Evolutionary conservation across 2,888 invertebrate species (phyloP), one percentile per base, ranked within the genome.

Genomic region (Chouioia cunea): DNA sequence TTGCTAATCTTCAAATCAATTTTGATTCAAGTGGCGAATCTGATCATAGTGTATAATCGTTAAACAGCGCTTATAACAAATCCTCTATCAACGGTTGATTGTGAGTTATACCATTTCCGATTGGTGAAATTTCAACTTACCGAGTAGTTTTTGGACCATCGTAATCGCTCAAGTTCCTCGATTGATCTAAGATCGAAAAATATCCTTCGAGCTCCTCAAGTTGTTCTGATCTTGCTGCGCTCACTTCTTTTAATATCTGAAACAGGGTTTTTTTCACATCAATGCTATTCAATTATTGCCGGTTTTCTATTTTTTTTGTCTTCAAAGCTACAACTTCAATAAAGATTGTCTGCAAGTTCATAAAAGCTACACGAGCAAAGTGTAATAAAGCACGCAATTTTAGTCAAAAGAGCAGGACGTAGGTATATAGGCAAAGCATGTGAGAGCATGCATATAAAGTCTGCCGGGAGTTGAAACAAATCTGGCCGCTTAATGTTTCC

Each of bases 131-230:
- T 36, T 36, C 36, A 36, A 78, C 83, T 83, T 76, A 84, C 83
- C 83, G 79, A 66, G 77, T 76, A 10, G 82, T 77, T 56, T 78
- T 79, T 58, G 67, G 78, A 16, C 82, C 80, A 50, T 86, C 85
- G 74, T 82, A 86, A 58, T 85, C 86, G 8, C 88, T 86, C 27
- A 93, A 84, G 76, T 83, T 87, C n/a, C 90, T 87, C 78, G 90
- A 81, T 75, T 89, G 86, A 77, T 92, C 89, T 74, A 94, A 86
- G 84, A 91, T 88, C 74, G 88, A 88, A 80, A 94, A 94, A 68
- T 93, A 86, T 8, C 82, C 83, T 81, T 92, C 90, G 50, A 95
- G 87, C 77, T 92, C 90, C 27, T 88, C 84, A 64, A 96, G 85
- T 82, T 94, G 93, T 54, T 87, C 85, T 78, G 90, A 88, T 71